phyloP scores from a whole-genome alignment of 2,797 vertebrate species.

The Parauchenoglanis punctatus region DNA sequence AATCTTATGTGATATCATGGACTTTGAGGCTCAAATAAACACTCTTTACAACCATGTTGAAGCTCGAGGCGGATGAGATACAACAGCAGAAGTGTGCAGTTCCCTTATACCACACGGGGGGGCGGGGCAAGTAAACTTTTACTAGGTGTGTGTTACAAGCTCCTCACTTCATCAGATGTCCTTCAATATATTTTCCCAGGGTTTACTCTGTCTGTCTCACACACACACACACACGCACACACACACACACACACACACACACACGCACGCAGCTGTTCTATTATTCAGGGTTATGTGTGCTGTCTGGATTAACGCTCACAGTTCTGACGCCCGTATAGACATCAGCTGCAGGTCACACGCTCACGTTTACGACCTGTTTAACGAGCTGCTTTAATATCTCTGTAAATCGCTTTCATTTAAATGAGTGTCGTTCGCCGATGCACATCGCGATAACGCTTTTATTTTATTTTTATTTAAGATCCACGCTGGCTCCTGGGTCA shows the following conservation, averaged over 20 bases:
- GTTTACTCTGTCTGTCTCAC: neutral
- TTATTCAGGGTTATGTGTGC: constrained; percentile 20
- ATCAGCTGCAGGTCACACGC: neutral
- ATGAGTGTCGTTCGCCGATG: neutral
- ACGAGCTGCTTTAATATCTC: constrained; percentile 3
- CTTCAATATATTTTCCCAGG: neutral
- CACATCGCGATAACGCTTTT: neutral
- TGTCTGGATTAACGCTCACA: neutral
- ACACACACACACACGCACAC: constrained; percentile 4
- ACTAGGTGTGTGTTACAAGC: neutral
- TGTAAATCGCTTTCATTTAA: constrained; percentile 28
- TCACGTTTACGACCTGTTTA: constrained; percentile 11
- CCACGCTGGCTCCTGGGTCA: neutral
- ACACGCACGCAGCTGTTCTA: constrained; percentile 24
- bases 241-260: constrained; percentile 26
- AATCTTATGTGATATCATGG: neutral
- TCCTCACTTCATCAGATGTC: neutral
- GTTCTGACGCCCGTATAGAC: neutral
- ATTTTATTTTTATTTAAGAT: constrained; percentile 15
- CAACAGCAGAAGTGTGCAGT: neutral
- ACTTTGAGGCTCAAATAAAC: no score
- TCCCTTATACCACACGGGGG: no score
- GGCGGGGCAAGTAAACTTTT: neutral
- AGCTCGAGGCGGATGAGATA: no score
- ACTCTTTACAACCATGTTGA: no score